A percentile compares a stretch with the other conserved stretches of the same genome.
Evolutionary conservation across 1,140 invertebrate genomes (phyloP).

Genomic region (Drosophila navojoa): DNA sequence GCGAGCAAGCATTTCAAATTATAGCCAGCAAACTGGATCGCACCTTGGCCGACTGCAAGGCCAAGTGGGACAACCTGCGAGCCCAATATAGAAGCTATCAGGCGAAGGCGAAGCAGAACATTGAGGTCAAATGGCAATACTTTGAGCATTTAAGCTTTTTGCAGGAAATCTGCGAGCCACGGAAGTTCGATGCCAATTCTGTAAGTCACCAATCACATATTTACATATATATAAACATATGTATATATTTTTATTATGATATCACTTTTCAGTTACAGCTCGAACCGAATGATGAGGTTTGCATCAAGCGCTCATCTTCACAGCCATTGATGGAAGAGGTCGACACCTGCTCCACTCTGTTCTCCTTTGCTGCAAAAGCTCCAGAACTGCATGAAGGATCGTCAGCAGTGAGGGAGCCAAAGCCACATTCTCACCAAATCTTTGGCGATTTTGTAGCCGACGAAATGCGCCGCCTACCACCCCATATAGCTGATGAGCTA

Average conservation of each 20-base stretch:
- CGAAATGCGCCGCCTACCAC: conserved; percentile 22
- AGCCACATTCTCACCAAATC: conserved; percentile 22
- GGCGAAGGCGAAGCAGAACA: conserved; percentile 18
- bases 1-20: conserved; percentile 7
- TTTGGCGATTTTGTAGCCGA: conserved; percentile 45
- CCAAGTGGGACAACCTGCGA: conserved; percentile 41
- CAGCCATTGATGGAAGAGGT: conserved; percentile 14
- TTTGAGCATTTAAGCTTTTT: conserved; percentile 21
- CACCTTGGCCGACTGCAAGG: conserved; percentile 24
- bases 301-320: not conserved
- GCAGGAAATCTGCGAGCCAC: conserved; percentile 13
- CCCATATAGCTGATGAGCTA: conserved; percentile 20
- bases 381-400: conserved; percentile 1
- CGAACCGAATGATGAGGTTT: not conserved
- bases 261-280: not conserved
- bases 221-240: not conserved
- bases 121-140: conserved; percentile 30
- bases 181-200: conserved; percentile 2
- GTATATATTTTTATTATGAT: not conserved
- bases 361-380: not conserved
- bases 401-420: not conserved
- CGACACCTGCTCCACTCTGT: conserved; percentile 24
- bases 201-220: not conserved
- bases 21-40: conserved; percentile 20
- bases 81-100: conserved; percentile 37